These are phyloP conservation scores for Chelon auratus DNA, from an alignment of 2,797 vertebrate genomes.

Conservation along the genomic window DNA sequence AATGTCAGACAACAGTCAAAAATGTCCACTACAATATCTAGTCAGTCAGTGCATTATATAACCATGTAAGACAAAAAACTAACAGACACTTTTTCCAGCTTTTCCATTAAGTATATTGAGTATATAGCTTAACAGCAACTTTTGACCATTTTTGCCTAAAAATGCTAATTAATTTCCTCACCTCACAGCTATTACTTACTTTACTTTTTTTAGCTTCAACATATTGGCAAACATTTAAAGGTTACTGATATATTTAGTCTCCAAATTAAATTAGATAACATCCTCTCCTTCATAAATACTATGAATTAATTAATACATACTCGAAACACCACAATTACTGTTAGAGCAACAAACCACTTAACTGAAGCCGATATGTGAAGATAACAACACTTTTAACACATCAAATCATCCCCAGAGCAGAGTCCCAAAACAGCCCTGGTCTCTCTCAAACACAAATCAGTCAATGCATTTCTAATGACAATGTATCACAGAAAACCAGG, in stretches of 20 bases:
- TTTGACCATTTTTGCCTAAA: background rate
- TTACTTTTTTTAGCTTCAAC: background rate
- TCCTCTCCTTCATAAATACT: no score
- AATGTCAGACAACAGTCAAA: background rate
- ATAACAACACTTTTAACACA: slow-evolving; percentile 28
- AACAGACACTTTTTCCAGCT: background rate
- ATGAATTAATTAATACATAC: background rate
- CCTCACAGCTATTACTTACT: background rate
- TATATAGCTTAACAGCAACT: background rate
- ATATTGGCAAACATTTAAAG: background rate
- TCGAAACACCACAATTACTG: slow-evolving; percentile 19
- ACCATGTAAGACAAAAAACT: background rate
- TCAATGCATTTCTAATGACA: slow-evolving; percentile 43
- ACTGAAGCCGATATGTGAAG: slow-evolving; percentile 36
- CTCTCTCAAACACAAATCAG: slow-evolving; percentile 53
- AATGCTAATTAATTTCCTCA: background rate
- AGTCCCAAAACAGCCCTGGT: slow-evolving; percentile 28
- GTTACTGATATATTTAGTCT: background rate
- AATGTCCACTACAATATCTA: background rate
- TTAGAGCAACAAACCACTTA: slow-evolving; percentile 19
- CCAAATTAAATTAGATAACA: no score
- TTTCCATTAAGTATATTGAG: no score
- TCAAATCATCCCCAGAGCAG: slow-evolving; percentile 25
- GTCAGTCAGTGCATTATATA: background rate
- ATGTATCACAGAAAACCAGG: slow-evolving; percentile 61